phyloP scores from a whole-genome alignment of 2,888 invertebrate species.

The Troilus luridus region DNA sequence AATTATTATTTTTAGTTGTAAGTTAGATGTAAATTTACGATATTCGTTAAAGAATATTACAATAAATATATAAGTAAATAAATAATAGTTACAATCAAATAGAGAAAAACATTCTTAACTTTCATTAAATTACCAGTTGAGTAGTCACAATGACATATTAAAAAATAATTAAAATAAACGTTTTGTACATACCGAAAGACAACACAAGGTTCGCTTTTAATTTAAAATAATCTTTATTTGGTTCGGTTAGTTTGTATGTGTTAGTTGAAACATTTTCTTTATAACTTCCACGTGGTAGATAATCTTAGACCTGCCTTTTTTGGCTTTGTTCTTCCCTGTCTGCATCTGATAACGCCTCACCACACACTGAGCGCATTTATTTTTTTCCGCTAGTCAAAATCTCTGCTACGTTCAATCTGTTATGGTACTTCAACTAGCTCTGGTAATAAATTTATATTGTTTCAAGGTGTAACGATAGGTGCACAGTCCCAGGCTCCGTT shows the following conservation, averaged over 20 bases:
- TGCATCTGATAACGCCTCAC: slow-evolving; percentile 1
- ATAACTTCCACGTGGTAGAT: background rate
- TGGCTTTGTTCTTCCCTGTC: background rate
- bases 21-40: too few species aligned
- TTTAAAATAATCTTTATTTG: background rate
- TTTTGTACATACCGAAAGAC: too few species aligned
- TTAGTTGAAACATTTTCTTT: background rate
- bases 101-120: too few species aligned
- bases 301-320: background rate
- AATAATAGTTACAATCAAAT: too few species aligned
- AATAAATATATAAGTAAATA: too few species aligned
- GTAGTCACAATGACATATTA: too few species aligned
- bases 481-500: too few species aligned
- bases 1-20: too few species aligned
- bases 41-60: too few species aligned
- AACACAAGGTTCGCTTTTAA: too few species aligned
- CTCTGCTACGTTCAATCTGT: background rate
- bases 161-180: too few species aligned
- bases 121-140: too few species aligned
- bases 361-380: background rate
- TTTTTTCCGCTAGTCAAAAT: background rate
- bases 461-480: background rate
- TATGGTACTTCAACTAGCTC: background rate
- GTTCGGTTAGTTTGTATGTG: background rate
- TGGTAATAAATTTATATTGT: background rate